These are phyloP conservation scores for Istiophorus platypterus DNA, from an alignment of 2,113 vertebrate species.

Conservation along the genomic window DNA sequence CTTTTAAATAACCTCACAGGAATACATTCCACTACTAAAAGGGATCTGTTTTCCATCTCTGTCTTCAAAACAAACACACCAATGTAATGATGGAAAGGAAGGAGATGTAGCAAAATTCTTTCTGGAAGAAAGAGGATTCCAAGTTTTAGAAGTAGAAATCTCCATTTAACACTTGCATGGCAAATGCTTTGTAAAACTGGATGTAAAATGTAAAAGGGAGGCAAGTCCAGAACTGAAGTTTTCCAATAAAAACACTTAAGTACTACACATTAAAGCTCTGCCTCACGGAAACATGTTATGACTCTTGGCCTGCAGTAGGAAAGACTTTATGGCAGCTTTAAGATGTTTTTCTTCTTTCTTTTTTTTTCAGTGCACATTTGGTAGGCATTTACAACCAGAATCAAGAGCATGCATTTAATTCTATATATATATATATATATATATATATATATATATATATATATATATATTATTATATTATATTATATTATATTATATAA, in stretches of 20 bases:
- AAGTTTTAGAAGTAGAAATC: not conserved
- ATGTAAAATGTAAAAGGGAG: constrained; percentile 16
- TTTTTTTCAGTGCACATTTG: constrained; percentile 12
- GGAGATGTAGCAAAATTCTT: not conserved
- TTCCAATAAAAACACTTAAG: constrained; percentile 26
- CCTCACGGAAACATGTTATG: constrained; percentile 21
- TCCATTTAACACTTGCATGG: not conserved
- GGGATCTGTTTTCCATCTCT: not conserved
- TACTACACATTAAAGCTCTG: not conserved
- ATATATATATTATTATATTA: too few relatives aligned
- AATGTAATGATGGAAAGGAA: constrained; percentile 2
- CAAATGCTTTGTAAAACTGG: not conserved
- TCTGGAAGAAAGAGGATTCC: not conserved
- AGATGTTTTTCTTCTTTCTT: too few relatives aligned
- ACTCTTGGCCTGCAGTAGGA: not conserved
- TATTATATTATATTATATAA: too few relatives aligned
- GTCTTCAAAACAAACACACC: constrained; percentile 5
- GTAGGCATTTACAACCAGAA: constrained; percentile 15
- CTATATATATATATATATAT: too few relatives aligned
- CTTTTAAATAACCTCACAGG: not conserved
- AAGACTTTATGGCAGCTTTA: constrained; percentile 8
- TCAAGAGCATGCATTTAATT: not conserved
- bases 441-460: too few relatives aligned
- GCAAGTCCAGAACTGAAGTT: constrained; percentile 23
- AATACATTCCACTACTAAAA: not conserved